Evolutionary conservation across 2,113 vertebrate genomes (phyloP), one percentile per base, ranked within the genome.

Genomic region (Danio rerio): DNA sequence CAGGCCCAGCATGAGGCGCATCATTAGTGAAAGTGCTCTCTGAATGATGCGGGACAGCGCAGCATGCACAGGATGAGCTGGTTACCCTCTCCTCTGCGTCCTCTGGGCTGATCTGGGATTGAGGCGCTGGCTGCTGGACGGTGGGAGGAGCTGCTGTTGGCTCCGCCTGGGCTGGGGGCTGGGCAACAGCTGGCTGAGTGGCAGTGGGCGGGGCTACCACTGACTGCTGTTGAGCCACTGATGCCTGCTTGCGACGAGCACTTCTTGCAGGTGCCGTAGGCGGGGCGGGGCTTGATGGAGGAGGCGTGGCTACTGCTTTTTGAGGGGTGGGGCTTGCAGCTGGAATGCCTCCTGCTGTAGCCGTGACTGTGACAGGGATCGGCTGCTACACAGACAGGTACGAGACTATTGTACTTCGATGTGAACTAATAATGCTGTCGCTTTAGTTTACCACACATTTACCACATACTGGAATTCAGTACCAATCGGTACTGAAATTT

Each of bases 241-340:
- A 66, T 0, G 88, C 18, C 40, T 90, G 92, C 84, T 91, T 94
- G 77, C 93, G 94, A 7, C 93, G 90, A 49, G 91, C 66, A n/a
- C 81, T 84, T n/a, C 88, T 79, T 10, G 86, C 92, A 0, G 94
- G 94, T 31, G 93, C 92, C 5, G 92, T 92, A 73, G 94, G 94
- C 0, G 94, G 88, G 11, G 90, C 91, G 0, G 93, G 93, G 87
- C 93, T 93, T 50, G 93, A 89, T 0, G 93, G 92, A 78, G 89
- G 77, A 78, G 85, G 88, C 12, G 74, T 56, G 11, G 79, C 72
- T 20, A 80, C 59, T 4, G 80, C 86, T 86, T 91, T 92, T 78
- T 90, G 91, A 61, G 91, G 85, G 80, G 86, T 10, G 55, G 89
- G 61, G 53, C 81, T 58, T 77, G 82, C 83, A 9, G 81, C 71